These are phyloP conservation scores for Entomyzon cyanotis DNA, from an alignment of 2,113 vertebrate species.

Conservation along the genomic window DNA sequence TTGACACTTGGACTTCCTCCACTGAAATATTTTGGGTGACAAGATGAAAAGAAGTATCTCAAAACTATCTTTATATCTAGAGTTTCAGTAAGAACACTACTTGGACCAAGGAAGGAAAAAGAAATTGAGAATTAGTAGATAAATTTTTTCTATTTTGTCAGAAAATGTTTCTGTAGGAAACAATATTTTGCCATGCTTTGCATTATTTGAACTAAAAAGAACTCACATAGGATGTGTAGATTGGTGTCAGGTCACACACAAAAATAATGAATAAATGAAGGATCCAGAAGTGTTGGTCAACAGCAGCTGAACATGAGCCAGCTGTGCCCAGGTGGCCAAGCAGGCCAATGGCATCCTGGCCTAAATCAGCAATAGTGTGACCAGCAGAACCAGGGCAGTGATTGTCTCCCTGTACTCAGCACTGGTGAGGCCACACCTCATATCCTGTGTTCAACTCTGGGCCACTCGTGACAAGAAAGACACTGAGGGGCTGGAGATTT, in stretches of 20 bases:
- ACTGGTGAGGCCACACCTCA: neutral
- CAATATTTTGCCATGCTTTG: neutral
- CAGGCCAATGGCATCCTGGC: neutral
- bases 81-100: neutral
- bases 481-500: neutral
- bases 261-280: neutral
- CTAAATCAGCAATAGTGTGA: neutral
- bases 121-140: neutral
- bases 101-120: neutral
- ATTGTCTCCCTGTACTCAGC: neutral
- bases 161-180: neutral
- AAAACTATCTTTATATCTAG: neutral
- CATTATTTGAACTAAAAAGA: neutral
- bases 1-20: neutral
- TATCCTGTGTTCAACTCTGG: neutral
- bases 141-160: neutral
- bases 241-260: neutral
- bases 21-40: neutral
- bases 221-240: neutral
- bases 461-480: neutral
- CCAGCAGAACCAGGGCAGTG: neutral
- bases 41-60: neutral
- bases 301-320: neutral
- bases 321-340: neutral
- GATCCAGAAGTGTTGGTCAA: neutral